Evolutionary conservation across 2,113 vertebrate genomes (phyloP), one percentile per base, ranked within the genome.

Genomic region (Struthio camelus): DNA sequence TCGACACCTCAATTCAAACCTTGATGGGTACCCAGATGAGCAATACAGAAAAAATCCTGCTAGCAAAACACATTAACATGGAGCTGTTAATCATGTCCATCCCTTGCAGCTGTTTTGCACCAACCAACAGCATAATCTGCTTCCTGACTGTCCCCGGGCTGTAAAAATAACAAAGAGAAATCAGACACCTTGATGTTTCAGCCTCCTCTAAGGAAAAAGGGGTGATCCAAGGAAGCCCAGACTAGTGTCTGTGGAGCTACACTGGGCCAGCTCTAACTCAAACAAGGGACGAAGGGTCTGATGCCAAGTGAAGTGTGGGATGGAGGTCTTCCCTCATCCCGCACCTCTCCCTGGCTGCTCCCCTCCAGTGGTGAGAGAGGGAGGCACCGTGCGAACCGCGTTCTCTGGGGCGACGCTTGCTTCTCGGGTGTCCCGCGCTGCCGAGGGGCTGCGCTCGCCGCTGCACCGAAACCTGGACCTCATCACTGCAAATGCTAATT

Each of bases 11-110:
- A 1, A 3, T 10, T 70, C 4, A 14, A 10, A 9, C 7, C 83
- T 40, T 19, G 61, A 71, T 32, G 59, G 46, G 65, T 0, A 40
- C 10, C 40, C 91, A 13, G 44, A 8, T 9, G 71, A n/a, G 80
- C 22, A 3, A 1, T 0, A 7, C 9, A 18, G 72, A 17, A 76
- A 50, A 0, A 22, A 17, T 46, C 87, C 72, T 73, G 50, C 76
- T 9, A 4, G 17, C 13, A 11, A 19, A 77, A 11, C 48, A 1
- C 1, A 2, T 12, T 2, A 32, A 22, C 2, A 0, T 0, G 2
- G 40, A 59, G 58, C 50, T 27, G 54, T 5, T 56, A 50, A 8
- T 34, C 56, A 5, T 2, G 2, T 38, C 69, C 69, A 4, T 3
- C 6, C 1, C 2, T 23, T 3, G 36, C 67, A 53, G 80, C 65